phyloP scores from a whole-genome alignment of 2,797 vertebrate species.

The Eutrigla gurnardus region DNA sequence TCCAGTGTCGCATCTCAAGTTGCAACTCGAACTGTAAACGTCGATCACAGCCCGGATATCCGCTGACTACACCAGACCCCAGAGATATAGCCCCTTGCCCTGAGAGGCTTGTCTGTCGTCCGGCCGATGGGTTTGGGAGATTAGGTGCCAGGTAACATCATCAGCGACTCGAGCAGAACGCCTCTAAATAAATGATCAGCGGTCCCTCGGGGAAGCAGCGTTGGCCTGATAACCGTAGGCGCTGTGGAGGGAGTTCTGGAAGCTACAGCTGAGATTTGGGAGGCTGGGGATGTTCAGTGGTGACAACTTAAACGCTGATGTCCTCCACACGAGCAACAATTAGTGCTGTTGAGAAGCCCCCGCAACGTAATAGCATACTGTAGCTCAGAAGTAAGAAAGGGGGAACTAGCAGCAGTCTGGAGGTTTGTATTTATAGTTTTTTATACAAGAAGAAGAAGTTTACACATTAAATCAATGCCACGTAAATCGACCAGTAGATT shows the following conservation, averaged over 20 bases:
- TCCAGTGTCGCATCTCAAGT: no score
- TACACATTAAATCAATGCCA: neutral
- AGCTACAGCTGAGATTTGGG: neutral
- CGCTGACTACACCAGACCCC: no score
- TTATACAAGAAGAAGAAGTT: neutral
- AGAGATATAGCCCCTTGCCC: no score
- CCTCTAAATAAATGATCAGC: constrained; percentile 18
- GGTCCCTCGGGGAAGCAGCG: neutral
- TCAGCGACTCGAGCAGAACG: constrained; percentile 8
- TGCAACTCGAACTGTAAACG: no score
- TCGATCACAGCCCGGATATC: no score
- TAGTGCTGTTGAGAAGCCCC: neutral
- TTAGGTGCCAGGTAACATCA: constrained; percentile 90
- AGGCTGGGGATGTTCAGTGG: neutral
- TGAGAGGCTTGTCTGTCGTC: no score
- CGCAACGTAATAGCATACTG: neutral
- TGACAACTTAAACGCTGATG: neutral
- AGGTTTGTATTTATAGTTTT: neutral
- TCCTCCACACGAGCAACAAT: neutral
- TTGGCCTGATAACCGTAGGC: neutral
- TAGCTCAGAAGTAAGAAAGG: neutral
- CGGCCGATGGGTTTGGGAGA: no score
- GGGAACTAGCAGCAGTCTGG: neutral
- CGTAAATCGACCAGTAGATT: neutral
- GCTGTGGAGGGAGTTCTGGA: constrained; percentile 7